Evolutionary conservation across 2,888 invertebrate genomes (phyloP), one percentile per base, ranked within the genome.

Genomic region (Aspidapion aeneum): DNA sequence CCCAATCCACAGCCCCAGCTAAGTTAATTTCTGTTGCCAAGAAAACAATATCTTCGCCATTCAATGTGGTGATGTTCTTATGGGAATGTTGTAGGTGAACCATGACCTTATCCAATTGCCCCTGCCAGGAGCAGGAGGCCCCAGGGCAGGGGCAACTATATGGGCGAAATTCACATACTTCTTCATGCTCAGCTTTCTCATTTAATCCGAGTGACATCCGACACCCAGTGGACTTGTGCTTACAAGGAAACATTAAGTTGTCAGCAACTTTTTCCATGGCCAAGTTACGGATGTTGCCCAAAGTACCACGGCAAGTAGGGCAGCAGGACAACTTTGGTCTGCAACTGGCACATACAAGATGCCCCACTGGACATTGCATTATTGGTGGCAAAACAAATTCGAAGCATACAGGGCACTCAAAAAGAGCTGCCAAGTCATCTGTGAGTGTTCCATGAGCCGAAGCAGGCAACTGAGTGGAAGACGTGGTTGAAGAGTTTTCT

Each of bases 131-230:
- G 82, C 99, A 99, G 0, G 96, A 96, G 22, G 98, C 96, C 52
- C 98, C 98, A n/a, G 99, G 99, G 78, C 99, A 99, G 21, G 99
- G 99, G 80, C 99, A 99, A 68, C 93, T 90, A 80, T 99, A 99
- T 1, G 99, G 99, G 79, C 98, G 90, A 84, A 90, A 98, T 83
- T 99, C 98, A 79, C 99, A 99, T 2, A 91, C 88, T 81, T 99
- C 99, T 82, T 99, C 99, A 78, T 99, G 99, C 75, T 98, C 98
- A 7, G 93, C 91, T 81, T 99, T 99, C 74, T 98, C 97, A n/a
- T 96, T 96, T 79, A 97, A 94, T 21, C 95, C 90, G 18, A 98
- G 85, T 16, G 96, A 93, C 72, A 91, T 91, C 18, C 90, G 88
- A 79, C 99, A 99, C 58, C 99, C 99, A 68, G 95, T 95, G 71